A percentile compares a stretch with the other conserved stretches of the same genome.
Conservation (phyloP, 2,797 vertebrate genomes). For the Sphaeramia orbicularis region DNA sequence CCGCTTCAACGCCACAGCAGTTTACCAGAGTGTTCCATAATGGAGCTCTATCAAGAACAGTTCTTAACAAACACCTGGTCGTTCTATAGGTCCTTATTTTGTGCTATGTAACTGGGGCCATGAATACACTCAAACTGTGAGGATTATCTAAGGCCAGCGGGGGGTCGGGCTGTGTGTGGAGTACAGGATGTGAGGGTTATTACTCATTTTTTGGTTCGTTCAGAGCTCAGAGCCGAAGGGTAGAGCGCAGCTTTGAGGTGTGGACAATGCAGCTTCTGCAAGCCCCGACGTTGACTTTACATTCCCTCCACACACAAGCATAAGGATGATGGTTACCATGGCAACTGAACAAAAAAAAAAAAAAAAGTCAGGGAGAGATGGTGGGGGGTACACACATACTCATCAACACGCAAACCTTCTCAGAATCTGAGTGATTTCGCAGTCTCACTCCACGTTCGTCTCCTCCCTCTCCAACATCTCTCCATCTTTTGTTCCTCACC, state of each 20-base stretch:
- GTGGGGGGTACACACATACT: constrained; percentile 12
- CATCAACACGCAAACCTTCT: constrained; percentile 34
- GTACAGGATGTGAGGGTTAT: constrained; percentile 4
- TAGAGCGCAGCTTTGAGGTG: constrained; percentile 1
- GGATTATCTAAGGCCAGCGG: constrained; percentile 37
- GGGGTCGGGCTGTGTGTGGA: background rate
- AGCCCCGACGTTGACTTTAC: constrained; percentile 50
- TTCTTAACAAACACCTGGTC: constrained; percentile 67
- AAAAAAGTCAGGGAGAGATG: constrained; percentile 64
- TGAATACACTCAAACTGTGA: constrained; percentile 62
- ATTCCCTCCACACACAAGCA: constrained; percentile 32
- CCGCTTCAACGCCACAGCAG: constrained; percentile 50
- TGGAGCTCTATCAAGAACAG: constrained; percentile 46
- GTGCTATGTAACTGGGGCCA: constrained; percentile 60
- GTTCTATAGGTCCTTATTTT: constrained; percentile 67
- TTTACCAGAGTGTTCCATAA: constrained; percentile 72
- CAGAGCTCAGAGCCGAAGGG: constrained; percentile 1
- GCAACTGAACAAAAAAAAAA: constrained; percentile 66
- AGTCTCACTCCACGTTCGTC: constrained; percentile 22
- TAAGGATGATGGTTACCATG: constrained; percentile 58
- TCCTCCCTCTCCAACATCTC: constrained; percentile 28
- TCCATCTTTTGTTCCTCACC: constrained; percentile 32
- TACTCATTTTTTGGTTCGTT: background rate
- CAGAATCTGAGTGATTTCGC: constrained; percentile 36
- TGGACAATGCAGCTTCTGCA: constrained; percentile 38